A percentile compares a stretch with the other conserved stretches of the same genome.
Evolutionary conservation across 2,888 invertebrate genomes (phyloP).

Genomic region (Hyposoter dolosus): DNA sequence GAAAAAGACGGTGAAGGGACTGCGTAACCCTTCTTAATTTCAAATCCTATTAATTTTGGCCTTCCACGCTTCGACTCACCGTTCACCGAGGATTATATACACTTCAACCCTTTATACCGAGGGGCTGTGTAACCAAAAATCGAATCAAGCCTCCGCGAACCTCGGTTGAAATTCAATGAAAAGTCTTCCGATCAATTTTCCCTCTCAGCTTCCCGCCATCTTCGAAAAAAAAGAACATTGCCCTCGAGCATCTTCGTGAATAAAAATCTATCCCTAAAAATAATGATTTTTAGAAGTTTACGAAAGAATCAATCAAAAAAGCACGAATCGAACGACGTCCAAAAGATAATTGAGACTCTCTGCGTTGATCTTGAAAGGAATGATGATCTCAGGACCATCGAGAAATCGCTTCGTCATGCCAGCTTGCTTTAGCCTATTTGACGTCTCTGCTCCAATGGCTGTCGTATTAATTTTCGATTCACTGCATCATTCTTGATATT

Average conservation of each 20-base stretch:
- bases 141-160: constrained; percentile 35
- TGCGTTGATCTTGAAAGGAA: constrained; percentile 53
- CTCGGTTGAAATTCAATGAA: constrained; percentile 44
- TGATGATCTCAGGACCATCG: constrained; percentile 58
- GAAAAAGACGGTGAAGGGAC: not conserved
- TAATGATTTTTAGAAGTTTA: not conserved
- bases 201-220: constrained; percentile 30
- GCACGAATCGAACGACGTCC: not conserved
- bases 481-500: constrained; percentile 27
- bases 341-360: constrained; percentile 15
- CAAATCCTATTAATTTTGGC: constrained; percentile 76
- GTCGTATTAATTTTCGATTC: constrained; percentile 62
- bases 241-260: not conserved
- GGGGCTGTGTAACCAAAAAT: constrained; percentile 61
- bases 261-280: not conserved
- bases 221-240: not conserved
- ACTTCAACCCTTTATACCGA: constrained; percentile 73
- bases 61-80: constrained; percentile 72
- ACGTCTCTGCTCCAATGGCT: constrained; percentile 47
- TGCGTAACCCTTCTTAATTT: constrained; percentile 58
- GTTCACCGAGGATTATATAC: constrained; percentile 71
- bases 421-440: constrained; percentile 43
- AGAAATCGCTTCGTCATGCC: constrained; percentile 60
- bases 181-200: constrained; percentile 53
- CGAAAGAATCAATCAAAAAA: not conserved